These are phyloP conservation scores for Rhinoraja longicauda DNA, from an alignment of 2,797 vertebrate genomes.

Conservation along the genomic window DNA sequence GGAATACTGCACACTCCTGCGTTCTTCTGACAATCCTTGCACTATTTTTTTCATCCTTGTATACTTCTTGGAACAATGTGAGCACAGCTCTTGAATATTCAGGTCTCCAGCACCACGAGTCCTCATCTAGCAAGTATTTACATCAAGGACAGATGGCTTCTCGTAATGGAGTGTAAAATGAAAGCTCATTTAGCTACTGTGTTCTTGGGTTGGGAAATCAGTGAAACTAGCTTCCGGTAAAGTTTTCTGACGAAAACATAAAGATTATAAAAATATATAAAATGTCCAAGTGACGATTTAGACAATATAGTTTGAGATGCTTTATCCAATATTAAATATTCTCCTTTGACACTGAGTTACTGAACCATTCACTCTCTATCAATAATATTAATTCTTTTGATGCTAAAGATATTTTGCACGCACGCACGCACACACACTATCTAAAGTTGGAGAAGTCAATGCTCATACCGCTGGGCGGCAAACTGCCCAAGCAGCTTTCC, in stretches of 20 bases:
- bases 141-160: background rate
- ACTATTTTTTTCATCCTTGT: background rate
- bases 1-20: background rate
- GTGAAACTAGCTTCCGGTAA: background rate
- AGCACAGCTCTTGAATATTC: background rate
- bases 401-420: background rate
- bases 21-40: background rate
- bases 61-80: background rate
- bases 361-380: background rate
- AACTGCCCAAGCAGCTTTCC: too few species aligned
- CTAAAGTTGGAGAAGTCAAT: too few species aligned
- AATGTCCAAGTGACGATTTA: too few species aligned
- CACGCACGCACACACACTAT: too few species aligned
- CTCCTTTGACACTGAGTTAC: background rate
- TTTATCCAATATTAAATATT: background rate
- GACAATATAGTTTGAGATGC: background rate
- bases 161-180: background rate
- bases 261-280: too few species aligned
- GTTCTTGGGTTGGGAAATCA: background rate
- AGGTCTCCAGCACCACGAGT: background rate
- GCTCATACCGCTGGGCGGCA: too few species aligned
- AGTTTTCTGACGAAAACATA: background rate
- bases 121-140: background rate
- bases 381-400: background rate
- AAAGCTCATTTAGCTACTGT: background rate